A percentile compares a stretch with the other conserved stretches of the same genome.
Conservation (phyloP, 2,797 vertebrate genomes). For the Falco novaeseelandiae region DNA sequence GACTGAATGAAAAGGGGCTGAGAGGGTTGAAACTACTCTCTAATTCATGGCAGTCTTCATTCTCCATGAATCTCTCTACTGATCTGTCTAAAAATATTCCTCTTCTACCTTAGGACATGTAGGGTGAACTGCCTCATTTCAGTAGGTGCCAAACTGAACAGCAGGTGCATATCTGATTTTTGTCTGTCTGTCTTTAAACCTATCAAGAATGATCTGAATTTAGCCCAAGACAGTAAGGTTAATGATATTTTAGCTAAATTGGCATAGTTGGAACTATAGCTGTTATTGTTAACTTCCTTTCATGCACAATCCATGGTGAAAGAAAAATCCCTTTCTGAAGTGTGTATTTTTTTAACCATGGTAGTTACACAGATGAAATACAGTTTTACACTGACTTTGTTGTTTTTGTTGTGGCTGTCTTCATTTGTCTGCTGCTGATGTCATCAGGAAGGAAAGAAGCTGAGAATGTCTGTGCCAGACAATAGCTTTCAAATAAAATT, state of each 20-base stretch:
- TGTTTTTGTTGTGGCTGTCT: background rate
- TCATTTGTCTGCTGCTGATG: background rate
- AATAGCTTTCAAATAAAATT: background rate
- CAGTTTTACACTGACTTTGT: background rate
- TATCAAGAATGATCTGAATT: background rate
- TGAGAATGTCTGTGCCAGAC: background rate
- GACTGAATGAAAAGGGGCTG: background rate
- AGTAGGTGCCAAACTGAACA: background rate
- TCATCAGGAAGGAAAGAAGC: background rate
- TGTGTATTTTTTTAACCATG: fast-evolving
- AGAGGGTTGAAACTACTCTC: background rate
- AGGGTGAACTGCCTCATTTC: background rate
- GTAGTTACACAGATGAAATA: background rate
- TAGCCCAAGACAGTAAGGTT: background rate
- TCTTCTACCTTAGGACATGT: background rate
- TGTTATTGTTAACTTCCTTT: background rate
- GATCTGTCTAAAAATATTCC: background rate
- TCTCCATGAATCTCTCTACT: background rate
- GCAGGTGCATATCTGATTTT: background rate
- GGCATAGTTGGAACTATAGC: background rate
- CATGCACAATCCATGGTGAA: background rate
- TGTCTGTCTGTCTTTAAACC: background rate
- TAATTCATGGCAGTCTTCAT: background rate
- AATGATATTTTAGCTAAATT: background rate
- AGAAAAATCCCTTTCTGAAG: background rate